Evolutionary conservation across 2,888 invertebrate species (phyloP).

Genomic region (Allolobophora icterica): DNA sequence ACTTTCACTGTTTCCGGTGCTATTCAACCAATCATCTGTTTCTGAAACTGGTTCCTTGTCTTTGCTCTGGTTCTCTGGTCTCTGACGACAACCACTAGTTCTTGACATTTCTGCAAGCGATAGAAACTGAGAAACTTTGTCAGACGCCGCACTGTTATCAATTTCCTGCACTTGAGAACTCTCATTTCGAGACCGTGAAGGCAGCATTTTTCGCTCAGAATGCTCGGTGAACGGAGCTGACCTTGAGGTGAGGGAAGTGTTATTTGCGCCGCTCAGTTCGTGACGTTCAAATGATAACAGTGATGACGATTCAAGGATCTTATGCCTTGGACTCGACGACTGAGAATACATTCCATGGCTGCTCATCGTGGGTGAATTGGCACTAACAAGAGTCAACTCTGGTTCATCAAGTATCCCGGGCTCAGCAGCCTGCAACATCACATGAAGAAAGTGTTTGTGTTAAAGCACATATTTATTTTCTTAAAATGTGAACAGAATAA

Average conservation of each 20-base stretch:
- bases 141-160: background rate
- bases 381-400: constrained; percentile 45
- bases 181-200: background rate
- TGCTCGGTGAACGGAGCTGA: background rate
- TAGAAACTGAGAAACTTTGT: background rate
- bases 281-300: constrained; percentile 22
- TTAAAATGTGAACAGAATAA: background rate
- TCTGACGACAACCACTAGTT: background rate
- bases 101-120: background rate
- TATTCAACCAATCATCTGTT: constrained; percentile 10
- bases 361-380: constrained; percentile 2
- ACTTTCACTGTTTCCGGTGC: background rate
- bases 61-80: background rate
- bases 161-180: background rate
- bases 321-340: background rate
- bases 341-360: background rate
- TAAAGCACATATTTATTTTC: background rate
- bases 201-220: background rate
- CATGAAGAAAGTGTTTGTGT: background rate
- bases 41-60: background rate
- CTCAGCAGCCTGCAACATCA: constrained; percentile 21
- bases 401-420: constrained; percentile 45
- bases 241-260: background rate
- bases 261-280: background rate
- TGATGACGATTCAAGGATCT: background rate